Evolutionary conservation across 2,888 invertebrate genomes (phyloP).

Genomic region (Calliopum simillimum): DNA sequence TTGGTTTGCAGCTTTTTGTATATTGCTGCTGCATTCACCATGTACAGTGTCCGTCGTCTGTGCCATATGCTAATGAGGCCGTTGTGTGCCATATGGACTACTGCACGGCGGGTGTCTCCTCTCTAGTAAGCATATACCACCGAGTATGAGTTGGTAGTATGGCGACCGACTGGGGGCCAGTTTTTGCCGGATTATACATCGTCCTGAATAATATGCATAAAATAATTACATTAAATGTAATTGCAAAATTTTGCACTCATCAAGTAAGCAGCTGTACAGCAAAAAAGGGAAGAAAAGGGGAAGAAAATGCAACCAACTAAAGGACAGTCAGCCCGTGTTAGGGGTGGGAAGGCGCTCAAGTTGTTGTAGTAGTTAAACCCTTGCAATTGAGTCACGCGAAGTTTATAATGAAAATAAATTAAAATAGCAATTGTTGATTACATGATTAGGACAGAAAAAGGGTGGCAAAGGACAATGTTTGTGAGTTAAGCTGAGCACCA

Average conservation of each 20-base stretch:
- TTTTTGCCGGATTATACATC: constrained; percentile 14
- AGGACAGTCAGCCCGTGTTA: background rate
- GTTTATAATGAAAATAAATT: constrained; percentile 32
- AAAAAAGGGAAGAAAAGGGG: background rate
- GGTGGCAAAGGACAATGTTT: background rate
- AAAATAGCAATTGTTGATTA: constrained; percentile 33
- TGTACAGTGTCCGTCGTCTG: background rate
- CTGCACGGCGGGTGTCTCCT: background rate
- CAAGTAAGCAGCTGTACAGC: constrained; percentile 10
- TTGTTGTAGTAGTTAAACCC: constrained; percentile 7
- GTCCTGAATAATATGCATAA: constrained; percentile 62
- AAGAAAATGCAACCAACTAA: background rate
- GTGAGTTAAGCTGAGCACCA: too few relatives aligned
- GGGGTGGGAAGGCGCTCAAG: background rate
- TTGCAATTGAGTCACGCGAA: constrained; percentile 27
- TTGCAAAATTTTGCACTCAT: constrained; percentile 52
- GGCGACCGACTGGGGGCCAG: background rate
- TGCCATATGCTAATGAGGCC: constrained; percentile 30
- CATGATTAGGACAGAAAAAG: constrained; percentile 23
- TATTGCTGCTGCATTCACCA: background rate
- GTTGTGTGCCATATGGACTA: too few relatives aligned
- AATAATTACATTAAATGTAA: constrained; percentile 65
- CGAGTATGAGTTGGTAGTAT: background rate
- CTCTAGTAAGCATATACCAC: background rate
- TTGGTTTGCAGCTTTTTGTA: background rate